Conservation (phyloP, 2,797 vertebrate species). For the Perodicticus potto region DNA sequence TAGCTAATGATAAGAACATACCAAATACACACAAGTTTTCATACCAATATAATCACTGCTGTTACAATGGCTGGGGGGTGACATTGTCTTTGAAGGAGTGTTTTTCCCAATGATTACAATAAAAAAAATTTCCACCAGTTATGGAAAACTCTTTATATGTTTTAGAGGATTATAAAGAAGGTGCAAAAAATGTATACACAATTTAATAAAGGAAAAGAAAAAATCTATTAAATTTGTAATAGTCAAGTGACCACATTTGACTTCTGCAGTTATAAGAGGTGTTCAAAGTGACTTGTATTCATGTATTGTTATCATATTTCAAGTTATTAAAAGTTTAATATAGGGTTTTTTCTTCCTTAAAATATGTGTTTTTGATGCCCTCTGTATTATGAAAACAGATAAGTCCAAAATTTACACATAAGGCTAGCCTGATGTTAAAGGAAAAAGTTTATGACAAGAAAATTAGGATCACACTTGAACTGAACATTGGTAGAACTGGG, state of each 20-base stretch:
- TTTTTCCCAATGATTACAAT: slow-evolving; percentile 33
- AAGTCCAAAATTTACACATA: background rate
- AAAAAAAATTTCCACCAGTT: background rate
- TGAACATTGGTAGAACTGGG: background rate
- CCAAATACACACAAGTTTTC: background rate
- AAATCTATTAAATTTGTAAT: too few species aligned
- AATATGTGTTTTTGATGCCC: too few species aligned
- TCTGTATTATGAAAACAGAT: background rate
- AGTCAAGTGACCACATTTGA: too few species aligned
- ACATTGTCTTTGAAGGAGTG: background rate
- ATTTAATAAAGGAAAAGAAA: too few species aligned
- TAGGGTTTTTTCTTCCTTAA: too few species aligned
- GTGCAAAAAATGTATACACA: too few species aligned
- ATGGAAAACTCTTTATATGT: background rate
- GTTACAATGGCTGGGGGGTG: background rate
- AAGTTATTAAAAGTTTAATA: too few species aligned
- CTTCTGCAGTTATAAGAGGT: too few species aligned
- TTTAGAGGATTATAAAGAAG: background rate
- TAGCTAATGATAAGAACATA: slow-evolving; percentile 68
- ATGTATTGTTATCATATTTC: too few species aligned
- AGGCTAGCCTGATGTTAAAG: background rate
- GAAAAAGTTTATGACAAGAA: background rate
- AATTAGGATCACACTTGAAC: background rate
- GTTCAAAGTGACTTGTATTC: too few species aligned
- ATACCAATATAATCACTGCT: background rate